These are phyloP conservation scores for Heteronetta atricapilla DNA, from an alignment of 2,113 vertebrate genomes.

Conservation along the genomic window DNA sequence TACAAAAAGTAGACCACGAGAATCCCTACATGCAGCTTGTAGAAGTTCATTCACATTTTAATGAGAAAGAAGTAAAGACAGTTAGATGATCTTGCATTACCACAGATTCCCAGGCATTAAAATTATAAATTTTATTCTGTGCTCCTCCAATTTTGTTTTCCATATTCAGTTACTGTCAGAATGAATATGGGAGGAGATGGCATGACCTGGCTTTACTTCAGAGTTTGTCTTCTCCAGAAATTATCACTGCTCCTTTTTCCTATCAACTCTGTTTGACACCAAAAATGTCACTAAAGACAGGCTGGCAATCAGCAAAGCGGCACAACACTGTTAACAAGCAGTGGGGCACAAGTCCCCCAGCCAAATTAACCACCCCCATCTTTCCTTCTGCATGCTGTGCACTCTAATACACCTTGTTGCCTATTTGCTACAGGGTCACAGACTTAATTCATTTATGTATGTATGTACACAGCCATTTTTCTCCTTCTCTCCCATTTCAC, in stretches of 20 bases:
- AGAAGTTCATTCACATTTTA: background rate
- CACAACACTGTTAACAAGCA: background rate
- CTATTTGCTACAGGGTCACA: background rate
- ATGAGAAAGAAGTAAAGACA: background rate
- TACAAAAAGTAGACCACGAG: background rate
- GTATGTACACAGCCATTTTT: background rate
- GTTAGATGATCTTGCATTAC: background rate
- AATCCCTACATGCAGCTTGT: background rate
- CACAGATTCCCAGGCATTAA: background rate
- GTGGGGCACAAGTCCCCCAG: background rate
- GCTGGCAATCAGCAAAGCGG: background rate
- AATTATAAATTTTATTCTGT: background rate
- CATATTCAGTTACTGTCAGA: background rate
- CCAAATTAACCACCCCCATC: fast-evolving
- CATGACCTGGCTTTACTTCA: background rate
- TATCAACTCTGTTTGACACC: background rate
- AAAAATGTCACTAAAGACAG: fast-evolving
- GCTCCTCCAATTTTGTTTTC: background rate
- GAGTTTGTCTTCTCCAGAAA: background rate
- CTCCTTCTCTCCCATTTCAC: background rate
- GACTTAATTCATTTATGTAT: background rate
- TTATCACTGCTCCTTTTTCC: background rate
- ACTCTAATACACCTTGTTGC: fast-evolving
- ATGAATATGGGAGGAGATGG: background rate
- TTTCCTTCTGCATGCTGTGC: background rate